phyloP scores from a whole-genome alignment of 2,113 vertebrate species.

The Ictidomys tridecemlineatus region DNA sequence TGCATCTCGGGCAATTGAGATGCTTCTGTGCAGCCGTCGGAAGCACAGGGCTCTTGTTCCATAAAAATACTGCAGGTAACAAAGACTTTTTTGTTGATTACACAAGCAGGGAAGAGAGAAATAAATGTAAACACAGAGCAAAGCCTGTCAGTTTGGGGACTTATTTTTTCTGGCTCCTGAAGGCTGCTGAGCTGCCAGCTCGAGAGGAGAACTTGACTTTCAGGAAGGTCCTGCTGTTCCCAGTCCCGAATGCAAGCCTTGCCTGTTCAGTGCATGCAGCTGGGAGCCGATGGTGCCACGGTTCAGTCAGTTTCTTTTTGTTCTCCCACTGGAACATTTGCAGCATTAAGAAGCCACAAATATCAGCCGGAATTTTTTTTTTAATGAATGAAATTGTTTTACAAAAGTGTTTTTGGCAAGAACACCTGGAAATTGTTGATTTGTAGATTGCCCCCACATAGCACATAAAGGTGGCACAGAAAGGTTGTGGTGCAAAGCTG shows the following conservation, averaged over 20 bases:
- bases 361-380: background rate
- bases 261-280: background rate
- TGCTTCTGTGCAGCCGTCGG: background rate
- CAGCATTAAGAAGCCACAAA: background rate
- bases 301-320: background rate
- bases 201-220: background rate
- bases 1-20: background rate
- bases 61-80: background rate
- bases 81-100: background rate
- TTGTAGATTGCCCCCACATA: conserved; percentile 10
- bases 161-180: background rate
- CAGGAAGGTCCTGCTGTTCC: background rate
- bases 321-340: background rate
- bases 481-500: background rate
- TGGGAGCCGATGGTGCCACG: background rate
- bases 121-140: background rate
- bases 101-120: background rate
- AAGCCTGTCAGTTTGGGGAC: background rate
- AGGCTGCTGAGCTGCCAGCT: conserved; percentile 6
- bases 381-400: background rate
- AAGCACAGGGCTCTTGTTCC: background rate
- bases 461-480: conserved; percentile 55
- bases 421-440: background rate
- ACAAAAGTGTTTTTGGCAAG: background rate
- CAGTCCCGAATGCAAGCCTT: background rate